Evolutionary conservation across 2,797 vertebrate species (phyloP), one percentile per base, ranked within the genome.

Genomic region (Xiphorhynchus erythropygius): DNA sequence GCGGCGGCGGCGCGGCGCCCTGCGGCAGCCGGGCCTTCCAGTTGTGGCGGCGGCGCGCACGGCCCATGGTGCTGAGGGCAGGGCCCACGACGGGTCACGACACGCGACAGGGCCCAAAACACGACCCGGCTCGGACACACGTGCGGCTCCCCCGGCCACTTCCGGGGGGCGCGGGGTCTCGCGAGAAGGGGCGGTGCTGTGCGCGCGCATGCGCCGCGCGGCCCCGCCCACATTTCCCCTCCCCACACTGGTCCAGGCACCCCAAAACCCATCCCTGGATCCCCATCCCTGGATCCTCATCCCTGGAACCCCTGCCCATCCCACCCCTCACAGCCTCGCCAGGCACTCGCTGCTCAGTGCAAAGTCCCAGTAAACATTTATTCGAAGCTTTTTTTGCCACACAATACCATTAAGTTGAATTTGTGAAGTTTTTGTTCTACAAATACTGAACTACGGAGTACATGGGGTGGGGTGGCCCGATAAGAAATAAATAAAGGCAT

Each of bases 1-100:
- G 39, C 32, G 47, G 17, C 8, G 23, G 27, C 46, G 37, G 24
- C 7, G 6, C 35, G 21, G 68, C 1, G 56, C 70, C 56, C 56
- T 25, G 93, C 9, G 37, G 97, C 73, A 97, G 96, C 60, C 99
- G 98, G 9, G 98, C 98, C 93, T 97, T 98, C 99, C 98, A 99
- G 97, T 99, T 99, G 95, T 98, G 97, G 57, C 97, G 97, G 90
- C 97, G 98, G 84, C 98, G 98, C 21, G 98, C 76, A 78, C 97
- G 98, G 33, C 98, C 99, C 99, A 99, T 99, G 65, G 73, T 76
- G 49, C 11, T 4, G 32, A 25, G 8, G 3, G 4, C 28, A 22
- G n/a, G 18, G 18, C 32, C 11, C 41, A 12, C 41, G 39, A 32
- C 50, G 17, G 10, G 27, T 4, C 18, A 21, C 25, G 33, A 37